Percentiles rank a stretch among this genome's conserved stretches.
Conservation (phyloP, 2,888 invertebrate genomes). For the Zaprionus obscuricornis region DNA sequence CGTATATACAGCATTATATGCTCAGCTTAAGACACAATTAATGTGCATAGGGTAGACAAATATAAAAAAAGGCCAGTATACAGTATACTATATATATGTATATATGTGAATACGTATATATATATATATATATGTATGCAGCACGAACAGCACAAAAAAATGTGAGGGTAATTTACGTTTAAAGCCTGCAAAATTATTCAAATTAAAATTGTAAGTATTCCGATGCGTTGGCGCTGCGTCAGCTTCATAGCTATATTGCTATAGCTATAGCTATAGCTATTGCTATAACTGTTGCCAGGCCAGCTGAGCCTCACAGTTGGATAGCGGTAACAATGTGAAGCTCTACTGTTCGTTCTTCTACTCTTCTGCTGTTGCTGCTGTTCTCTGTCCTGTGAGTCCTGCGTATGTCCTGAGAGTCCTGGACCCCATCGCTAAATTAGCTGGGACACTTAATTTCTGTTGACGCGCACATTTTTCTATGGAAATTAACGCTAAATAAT, state of each 20-base stretch:
- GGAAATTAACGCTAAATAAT: conserved; percentile 78
- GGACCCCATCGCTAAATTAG: conserved; percentile 69
- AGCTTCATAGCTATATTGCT: conserved; percentile 3
- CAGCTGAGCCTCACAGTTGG: conserved; percentile 48
- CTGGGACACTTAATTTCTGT: conserved; percentile 77
- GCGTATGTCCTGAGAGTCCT: conserved; percentile 37
- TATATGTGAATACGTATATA: too few relatives aligned
- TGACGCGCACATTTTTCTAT: conserved; percentile 78
- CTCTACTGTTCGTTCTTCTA: not conserved
- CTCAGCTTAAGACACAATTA: too few relatives aligned
- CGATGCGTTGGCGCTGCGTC: conserved; percentile 67
- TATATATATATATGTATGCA: conserved; percentile 46
- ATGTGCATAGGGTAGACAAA: conserved; percentile 40
- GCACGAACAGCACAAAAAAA: conserved; percentile 54
- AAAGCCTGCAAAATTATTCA: conserved; percentile 76
- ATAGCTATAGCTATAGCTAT: too few relatives aligned
- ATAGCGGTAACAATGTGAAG: not conserved
- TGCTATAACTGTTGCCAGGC: not conserved
- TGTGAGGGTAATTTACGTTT: conserved; percentile 75
- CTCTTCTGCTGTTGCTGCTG: not conserved
- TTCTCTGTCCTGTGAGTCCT: conserved; percentile 24
- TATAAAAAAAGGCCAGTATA: conserved; percentile 39
- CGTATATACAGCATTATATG: too few relatives aligned
- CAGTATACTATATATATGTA: too few relatives aligned
- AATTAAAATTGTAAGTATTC: conserved; percentile 77